phyloP scores from a whole-genome alignment of 2,797 vertebrate genomes.

The Rhincodon typus region DNA sequence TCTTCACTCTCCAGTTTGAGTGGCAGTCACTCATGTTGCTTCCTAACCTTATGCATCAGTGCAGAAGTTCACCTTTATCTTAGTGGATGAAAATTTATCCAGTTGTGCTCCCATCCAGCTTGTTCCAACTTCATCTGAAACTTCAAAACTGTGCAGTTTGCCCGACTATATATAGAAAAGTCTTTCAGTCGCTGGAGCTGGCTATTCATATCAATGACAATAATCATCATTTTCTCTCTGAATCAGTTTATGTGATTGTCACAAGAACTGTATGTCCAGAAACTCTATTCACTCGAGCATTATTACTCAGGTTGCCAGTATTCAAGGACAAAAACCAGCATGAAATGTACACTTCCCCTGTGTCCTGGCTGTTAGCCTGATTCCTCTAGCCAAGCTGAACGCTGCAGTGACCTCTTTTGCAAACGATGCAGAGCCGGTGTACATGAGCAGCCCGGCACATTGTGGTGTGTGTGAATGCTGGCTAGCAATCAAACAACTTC shows the following conservation, averaged over 20 bases:
- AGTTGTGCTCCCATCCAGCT: neutral
- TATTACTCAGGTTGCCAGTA: neutral
- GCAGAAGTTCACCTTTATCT: neutral
- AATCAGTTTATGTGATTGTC: neutral
- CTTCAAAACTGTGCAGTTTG: neutral
- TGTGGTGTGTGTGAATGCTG: neutral
- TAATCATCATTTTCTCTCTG: neutral
- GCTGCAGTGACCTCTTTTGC: neutral
- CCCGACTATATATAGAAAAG: neutral
- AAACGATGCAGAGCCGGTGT: neutral
- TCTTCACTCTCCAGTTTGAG: neutral
- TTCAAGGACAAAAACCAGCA: neutral
- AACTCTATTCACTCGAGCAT: neutral
- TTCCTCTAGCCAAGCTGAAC: neutral
- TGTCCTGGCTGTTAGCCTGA: neutral
- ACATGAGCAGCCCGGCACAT: neutral
- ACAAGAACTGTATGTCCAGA: neutral
- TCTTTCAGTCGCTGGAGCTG: neutral
- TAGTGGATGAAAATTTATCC: neutral
- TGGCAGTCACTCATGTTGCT: neutral
- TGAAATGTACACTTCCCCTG: neutral
- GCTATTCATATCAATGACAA: neutral
- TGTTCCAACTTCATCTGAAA: neutral
- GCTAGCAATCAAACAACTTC: neutral
- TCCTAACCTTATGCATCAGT: neutral